Evolutionary conservation across 2,888 invertebrate species (phyloP).

Genomic region (Phrixothrix hirtus): DNA sequence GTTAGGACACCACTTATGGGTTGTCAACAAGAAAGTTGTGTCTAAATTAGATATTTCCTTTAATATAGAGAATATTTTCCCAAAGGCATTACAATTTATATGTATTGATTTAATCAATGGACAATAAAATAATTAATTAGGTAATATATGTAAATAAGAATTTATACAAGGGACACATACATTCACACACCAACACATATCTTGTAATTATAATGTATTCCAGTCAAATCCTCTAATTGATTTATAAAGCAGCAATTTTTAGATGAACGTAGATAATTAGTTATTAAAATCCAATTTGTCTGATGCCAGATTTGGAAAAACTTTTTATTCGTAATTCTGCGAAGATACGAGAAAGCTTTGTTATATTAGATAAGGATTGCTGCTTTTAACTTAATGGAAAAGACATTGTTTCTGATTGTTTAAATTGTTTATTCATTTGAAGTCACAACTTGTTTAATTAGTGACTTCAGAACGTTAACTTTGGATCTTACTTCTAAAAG

Average conservation of each 20-base stretch:
- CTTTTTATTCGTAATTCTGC: background rate
- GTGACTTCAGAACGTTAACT: too few relatives aligned
- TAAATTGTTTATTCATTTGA: background rate
- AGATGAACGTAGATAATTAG: slow-evolving; percentile 2
- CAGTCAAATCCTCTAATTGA: slow-evolving; percentile 8
- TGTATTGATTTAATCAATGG: slow-evolving; percentile 19
- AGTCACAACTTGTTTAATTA: too few relatives aligned
- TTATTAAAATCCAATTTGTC: background rate
- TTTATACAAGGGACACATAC: slow-evolving; percentile 21
- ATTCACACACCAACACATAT: slow-evolving; percentile 24
- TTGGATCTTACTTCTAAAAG: too few relatives aligned
- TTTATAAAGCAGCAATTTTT: slow-evolving; percentile 7
- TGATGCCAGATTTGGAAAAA: background rate
- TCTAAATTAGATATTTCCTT: slow-evolving; percentile 49
- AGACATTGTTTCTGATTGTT: background rate
- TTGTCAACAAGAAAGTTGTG: slow-evolving; percentile 70
- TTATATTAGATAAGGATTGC: background rate
- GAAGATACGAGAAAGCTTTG: background rate
- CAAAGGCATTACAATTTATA: slow-evolving; percentile 22
- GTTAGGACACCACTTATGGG: slow-evolving; percentile 73
- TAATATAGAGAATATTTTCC: slow-evolving; percentile 23
- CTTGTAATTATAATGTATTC: slow-evolving; percentile 17
- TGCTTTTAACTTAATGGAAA: background rate
- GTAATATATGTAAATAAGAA: slow-evolving; percentile 18
- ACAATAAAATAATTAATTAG: slow-evolving; percentile 24